Percentiles rank a stretch among this genome's conserved stretches.
Conservation (phyloP, 1,140 invertebrate species). For the Zaprionus ornatus region DNA sequence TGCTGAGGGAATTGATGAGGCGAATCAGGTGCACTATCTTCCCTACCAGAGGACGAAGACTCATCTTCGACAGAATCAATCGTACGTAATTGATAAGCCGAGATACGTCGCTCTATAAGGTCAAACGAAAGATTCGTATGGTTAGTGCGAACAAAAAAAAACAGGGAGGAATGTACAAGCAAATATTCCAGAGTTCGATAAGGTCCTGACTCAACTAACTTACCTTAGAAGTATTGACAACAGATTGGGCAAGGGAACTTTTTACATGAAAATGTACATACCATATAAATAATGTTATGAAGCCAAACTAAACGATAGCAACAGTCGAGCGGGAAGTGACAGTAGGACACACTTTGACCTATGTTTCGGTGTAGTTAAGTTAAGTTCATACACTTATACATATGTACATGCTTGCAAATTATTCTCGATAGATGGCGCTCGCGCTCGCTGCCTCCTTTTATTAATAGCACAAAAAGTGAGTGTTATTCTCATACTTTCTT, state of each 20-base stretch:
- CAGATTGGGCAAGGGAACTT: conserved; percentile 5
- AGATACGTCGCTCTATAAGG: conserved; percentile 80
- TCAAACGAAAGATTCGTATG: conserved; percentile 22
- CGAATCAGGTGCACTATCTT: conserved; percentile 78
- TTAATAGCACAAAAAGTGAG: too few species aligned
- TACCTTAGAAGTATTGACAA: conserved; percentile 28
- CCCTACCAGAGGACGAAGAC: conserved; percentile 79
- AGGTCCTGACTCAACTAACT: conserved; percentile 6
- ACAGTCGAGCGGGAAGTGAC: too few species aligned
- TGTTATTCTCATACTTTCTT: too few species aligned
- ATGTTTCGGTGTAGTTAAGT: too few species aligned
- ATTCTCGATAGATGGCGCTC: too few species aligned
- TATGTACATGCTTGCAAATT: too few species aligned
- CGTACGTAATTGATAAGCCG: conserved; percentile 80
- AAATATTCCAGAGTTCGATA: conserved; percentile 27
- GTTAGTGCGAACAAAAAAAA: conserved; percentile 28
- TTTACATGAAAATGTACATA: conserved; percentile 22
- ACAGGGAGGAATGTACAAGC: neutral
- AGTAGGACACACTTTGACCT: too few species aligned
- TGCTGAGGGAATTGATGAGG: conserved; percentile 53
- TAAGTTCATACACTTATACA: too few species aligned
- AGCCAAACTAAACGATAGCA: too few species aligned
- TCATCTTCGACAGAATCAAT: conserved; percentile 83
- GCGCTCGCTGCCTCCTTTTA: too few species aligned
- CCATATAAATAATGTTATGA: neutral